Base-by-base conservation (phyloP, 2,797 vertebrate species). In the Amphiprion clarkii region DNA sequence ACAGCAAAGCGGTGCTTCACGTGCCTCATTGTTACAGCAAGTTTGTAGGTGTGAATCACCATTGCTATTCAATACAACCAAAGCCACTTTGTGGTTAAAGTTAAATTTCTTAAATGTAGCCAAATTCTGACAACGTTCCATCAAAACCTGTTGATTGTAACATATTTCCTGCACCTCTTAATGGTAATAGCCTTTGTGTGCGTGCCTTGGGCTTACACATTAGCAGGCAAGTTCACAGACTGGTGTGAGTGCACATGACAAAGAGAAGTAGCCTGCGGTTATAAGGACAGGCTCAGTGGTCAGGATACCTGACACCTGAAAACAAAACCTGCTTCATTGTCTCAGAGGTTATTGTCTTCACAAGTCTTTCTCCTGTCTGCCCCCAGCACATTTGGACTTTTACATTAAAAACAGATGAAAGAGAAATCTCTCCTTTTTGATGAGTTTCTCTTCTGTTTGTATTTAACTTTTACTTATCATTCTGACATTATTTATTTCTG, bases 231-330 rank as follows among this genome's bases (percentile, higher is more conserved):
- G 66, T 85, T 87, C 87, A 80, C 74, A 76, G 60, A 52, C 72
- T 29, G 8, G 65, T 82, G 78, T 74, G 51, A 67, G 55, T 57
- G 52, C 54, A 58, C 48, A 67, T 74, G 62, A 84, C 71, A 87
- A 77, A 80, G 74, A 78, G 67, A 73, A 67, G 1, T 56, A 55
- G 70, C 79, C 87, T 21, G 2, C 55, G 79, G 87, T 74, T 61
- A 70, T 58, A 70, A 81, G 75, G 79, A 78, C 73, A 27, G 67
- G 23, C 59, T 57, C 53, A 19, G 82, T 33, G 33, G 69, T 82
- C n/a, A 12, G 65, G 89, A 79, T 74, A 93, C 85, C 82, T 84
- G 88, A 94, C 78, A 91, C 88, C 87, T 91, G 81, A 64, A 88
- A 83, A 73, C 70, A 86, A 89, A 88, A 78, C 76, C 85, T 74